These are phyloP conservation scores for Hapalemur alaotrensis DNA, from an alignment of 2,797 vertebrate genomes.

Conservation along the genomic window DNA sequence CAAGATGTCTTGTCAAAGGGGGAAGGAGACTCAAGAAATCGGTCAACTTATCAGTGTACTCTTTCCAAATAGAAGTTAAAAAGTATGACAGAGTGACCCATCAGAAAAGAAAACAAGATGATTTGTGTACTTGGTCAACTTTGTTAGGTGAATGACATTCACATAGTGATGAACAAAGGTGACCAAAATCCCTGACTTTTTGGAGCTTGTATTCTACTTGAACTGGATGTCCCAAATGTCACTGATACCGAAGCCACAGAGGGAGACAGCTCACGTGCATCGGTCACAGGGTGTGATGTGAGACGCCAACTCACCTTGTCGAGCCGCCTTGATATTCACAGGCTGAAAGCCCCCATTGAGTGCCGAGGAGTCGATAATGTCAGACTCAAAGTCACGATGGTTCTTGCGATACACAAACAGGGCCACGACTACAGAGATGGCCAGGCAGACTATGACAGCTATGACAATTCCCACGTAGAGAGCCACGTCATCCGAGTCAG, in stretches of 20 bases:
- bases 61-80: slow-evolving; percentile 2
- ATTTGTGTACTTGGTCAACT: background rate
- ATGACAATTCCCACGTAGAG: slow-evolving; percentile 95
- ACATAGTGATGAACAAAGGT: background rate
- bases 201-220: background rate
- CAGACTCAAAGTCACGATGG: slow-evolving; percentile 94
- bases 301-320: slow-evolving; percentile 90
- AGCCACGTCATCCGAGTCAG: slow-evolving; percentile 93
- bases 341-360: slow-evolving; percentile 96
- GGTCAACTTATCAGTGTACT: background rate
- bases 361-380: slow-evolving; percentile 95
- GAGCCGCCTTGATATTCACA: slow-evolving; percentile 95
- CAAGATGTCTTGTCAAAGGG: background rate
- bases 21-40: background rate
- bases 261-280: background rate
- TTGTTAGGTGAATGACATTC: background rate
- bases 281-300: background rate
- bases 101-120: background rate
- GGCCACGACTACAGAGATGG: slow-evolving; percentile 93
- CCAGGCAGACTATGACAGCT: slow-evolving; percentile 94
- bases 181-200: background rate
- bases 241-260: background rate
- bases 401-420: slow-evolving; percentile 97
- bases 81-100: background rate
- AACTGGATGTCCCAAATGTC: no score